Conservation (phyloP, 2,113 vertebrate genomes). For the Eclectus roratus region DNA sequence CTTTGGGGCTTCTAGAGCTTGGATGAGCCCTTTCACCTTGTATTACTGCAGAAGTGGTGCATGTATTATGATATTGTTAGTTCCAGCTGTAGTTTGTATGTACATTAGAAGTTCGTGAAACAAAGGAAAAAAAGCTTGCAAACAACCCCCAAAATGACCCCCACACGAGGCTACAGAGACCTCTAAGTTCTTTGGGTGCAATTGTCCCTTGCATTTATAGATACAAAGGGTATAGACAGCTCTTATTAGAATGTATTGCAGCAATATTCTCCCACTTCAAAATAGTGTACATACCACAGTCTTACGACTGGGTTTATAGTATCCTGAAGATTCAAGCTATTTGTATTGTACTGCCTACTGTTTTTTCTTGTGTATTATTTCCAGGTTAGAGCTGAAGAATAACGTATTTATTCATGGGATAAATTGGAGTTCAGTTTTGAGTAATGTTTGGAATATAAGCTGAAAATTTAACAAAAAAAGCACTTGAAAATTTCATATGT, state of each 20-base stretch:
- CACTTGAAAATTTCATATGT: not conserved
- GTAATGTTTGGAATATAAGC: not conserved
- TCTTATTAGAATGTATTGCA: not conserved
- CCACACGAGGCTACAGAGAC: not conserved
- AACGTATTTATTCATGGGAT: not conserved
- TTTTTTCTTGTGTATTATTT: not conserved
- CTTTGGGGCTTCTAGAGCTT: not conserved
- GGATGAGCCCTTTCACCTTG: not conserved
- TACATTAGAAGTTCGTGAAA: rapidly evolving
- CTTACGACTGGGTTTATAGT: not conserved
- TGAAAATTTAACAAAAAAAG: not conserved
- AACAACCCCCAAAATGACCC: not conserved
- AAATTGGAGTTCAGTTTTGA: not conserved
- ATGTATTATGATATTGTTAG: not conserved
- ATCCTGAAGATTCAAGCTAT: not conserved
- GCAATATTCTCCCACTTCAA: not conserved
- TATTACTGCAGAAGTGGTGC: not conserved
- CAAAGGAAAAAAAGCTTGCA: not conserved
- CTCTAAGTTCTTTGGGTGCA: not conserved
- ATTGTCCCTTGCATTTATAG: not conserved
- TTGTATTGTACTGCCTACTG: not conserved
- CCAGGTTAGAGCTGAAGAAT: not conserved
- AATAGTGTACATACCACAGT: not conserved
- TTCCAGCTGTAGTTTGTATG: not conserved
- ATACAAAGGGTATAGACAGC: not conserved